Percentiles rank a stretch among this genome's conserved stretches.
phyloP scores from a whole-genome alignment of 2,113 vertebrate genomes.

The Petaurus breviceps region DNA sequence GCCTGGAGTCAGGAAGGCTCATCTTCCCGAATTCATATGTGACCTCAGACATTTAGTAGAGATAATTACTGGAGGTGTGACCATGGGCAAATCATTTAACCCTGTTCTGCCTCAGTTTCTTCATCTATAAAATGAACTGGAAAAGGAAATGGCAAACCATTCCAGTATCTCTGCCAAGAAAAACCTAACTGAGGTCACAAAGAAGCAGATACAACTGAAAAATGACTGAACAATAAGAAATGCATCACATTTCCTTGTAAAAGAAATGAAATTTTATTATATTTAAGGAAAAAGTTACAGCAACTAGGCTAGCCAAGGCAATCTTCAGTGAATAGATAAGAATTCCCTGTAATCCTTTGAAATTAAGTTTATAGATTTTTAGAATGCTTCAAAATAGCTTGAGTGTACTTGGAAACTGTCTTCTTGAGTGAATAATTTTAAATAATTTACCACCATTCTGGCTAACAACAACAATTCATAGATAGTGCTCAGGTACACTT shows the following conservation, averaged over 20 bases:
- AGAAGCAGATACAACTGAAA: not conserved
- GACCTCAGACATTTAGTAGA: not conserved
- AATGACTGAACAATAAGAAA: slow-evolving; percentile 11
- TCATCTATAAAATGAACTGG: not conserved
- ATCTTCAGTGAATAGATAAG: not conserved
- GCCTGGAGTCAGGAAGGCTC: no score
- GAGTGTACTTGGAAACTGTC: slow-evolving; percentile 26
- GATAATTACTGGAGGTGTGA: not conserved
- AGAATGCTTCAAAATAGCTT: not conserved
- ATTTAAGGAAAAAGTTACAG: not conserved
- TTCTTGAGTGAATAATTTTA: slow-evolving; percentile 3
- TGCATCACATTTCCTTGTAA: slow-evolving; percentile 12
- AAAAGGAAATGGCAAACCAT: not conserved
- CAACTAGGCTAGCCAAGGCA: not conserved
- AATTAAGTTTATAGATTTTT: slow-evolving; percentile 1
- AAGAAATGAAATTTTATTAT: slow-evolving; percentile 21
- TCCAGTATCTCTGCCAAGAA: slow-evolving; percentile 1
- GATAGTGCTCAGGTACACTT: slow-evolving; percentile 20
- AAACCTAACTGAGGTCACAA: not conserved
- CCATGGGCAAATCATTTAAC: not conserved
- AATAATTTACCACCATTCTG: not conserved
- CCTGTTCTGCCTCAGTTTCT: not conserved
- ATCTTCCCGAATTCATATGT: not conserved
- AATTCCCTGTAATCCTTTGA: not conserved
- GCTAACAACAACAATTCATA: not conserved